Evolutionary conservation across 2,888 invertebrate genomes (phyloP).

Genomic region (Scaeva pyrastri): DNA sequence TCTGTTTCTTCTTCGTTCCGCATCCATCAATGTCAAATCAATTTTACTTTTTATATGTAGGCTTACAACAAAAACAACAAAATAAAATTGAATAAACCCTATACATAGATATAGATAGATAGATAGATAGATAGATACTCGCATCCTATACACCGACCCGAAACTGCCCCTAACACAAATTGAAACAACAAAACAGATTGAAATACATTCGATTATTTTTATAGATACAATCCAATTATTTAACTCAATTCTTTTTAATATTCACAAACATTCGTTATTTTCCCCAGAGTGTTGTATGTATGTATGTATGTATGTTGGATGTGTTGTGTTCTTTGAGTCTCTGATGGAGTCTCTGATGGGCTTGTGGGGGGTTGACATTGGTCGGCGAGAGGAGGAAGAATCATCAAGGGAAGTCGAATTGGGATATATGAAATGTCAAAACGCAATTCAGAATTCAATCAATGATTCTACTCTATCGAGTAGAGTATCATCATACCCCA

Average conservation of each 20-base stretch:
- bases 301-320: neutral
- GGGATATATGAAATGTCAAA: constrained; percentile 62
- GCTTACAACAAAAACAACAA: neutral
- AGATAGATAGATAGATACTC: too few relatives aligned
- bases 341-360: neutral
- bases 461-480: constrained; percentile 27
- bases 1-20: neutral
- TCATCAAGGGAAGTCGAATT: too few relatives aligned
- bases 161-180: constrained; percentile 37
- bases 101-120: neutral
- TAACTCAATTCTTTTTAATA: constrained; percentile 67
- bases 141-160: too few relatives aligned
- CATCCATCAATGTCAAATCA: constrained; percentile 48
- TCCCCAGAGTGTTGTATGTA: constrained; percentile 16
- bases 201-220: constrained; percentile 73
- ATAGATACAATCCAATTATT: constrained; percentile 74
- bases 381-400: too few relatives aligned
- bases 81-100: neutral
- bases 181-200: constrained; percentile 63
- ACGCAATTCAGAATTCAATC: constrained; percentile 67
- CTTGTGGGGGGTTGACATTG: neutral
- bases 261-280: constrained; percentile 58
- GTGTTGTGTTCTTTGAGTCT: neutral
- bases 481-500: constrained; percentile 14
- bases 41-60: constrained; percentile 43